Base-by-base conservation (phyloP, 2,888 invertebrate genomes). In the Achlya flavicornis region DNA sequence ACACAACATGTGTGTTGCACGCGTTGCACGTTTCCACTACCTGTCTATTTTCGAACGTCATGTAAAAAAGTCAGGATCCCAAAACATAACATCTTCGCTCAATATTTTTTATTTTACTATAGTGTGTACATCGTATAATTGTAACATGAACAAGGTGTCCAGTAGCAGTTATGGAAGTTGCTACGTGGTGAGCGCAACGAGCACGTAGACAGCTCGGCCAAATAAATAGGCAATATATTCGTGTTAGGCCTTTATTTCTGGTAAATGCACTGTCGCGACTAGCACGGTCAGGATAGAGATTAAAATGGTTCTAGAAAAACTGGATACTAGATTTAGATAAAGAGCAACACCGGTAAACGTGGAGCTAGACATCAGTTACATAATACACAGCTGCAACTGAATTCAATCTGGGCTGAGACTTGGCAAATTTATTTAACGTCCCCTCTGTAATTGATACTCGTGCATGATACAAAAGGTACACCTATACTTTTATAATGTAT, bases 141-240 rank as follows among this genome's bases (percentile, higher is more conserved):
- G 64, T 78, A 82, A 80, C 78, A 82, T 81, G 74, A 79, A 80
- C 78, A 77, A 76, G 77, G 78, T 83, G 81, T 80, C 77, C 79
- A 76, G 71, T 68, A 69, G 77, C 76, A 76, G 79, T 83, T 80
- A 82, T 81, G 79, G 81, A 82, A 81, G 80, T 81, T 74, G 80
- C 80, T 81, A 85, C 83, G 83, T 81, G 84, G 77, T 73, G 72
- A 78, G 72, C 73, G 74, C 73, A 75, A 75, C 76, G 65, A 74
- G 81, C 86, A 86, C 87, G 86, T 88, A 84, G 75, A 73, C 75
- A 84, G 75, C 81, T 79, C 74, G 73, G 72, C 76, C 76, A 83
- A 85, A 87, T 84, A 86, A 87, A 87, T 85, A 85, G 84, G 80
- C 83, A 78, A 87, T 87, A 84, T 75, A 80, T 88, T 86, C 82